phyloP scores from a whole-genome alignment of 2,797 vertebrate species.

The Numenius phaeopus region DNA sequence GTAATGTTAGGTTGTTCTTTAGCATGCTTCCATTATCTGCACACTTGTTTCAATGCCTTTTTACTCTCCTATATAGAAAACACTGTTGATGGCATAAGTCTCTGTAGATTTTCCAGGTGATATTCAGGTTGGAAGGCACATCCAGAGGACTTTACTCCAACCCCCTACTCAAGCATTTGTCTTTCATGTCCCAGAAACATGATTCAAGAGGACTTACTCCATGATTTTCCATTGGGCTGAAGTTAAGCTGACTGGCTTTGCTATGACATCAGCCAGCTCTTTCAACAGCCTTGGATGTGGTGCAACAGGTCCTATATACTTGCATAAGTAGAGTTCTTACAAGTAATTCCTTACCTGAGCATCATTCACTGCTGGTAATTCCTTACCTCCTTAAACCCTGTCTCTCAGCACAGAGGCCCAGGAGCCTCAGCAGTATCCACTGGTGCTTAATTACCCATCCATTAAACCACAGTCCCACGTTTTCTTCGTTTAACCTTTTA shows the following conservation, averaged over 20 bases:
- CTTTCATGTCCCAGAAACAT: neutral
- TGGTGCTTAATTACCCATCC: neutral
- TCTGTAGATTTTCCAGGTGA: neutral
- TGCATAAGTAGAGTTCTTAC: neutral
- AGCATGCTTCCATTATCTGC: neutral
- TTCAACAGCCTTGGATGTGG: neutral
- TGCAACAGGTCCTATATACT: neutral
- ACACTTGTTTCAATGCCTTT: neutral
- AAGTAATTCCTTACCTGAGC: neutral
- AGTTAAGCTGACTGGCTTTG: neutral
- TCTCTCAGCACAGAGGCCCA: neutral
- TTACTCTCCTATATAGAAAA: neutral
- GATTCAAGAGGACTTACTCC: neutral
- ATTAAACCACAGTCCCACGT: neutral
- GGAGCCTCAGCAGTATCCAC: neutral
- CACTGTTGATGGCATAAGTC: neutral
- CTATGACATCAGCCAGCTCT: neutral
- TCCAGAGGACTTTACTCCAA: neutral
- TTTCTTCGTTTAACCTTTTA: neutral
- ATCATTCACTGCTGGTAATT: neutral
- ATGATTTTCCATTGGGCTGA: neutral
- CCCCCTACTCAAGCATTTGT: neutral
- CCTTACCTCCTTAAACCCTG: neutral
- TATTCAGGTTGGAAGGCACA: neutral
- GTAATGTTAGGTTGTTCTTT: neutral